Conservation (phyloP, 2,797 vertebrate genomes). For the Alfaro cultratus region DNA sequence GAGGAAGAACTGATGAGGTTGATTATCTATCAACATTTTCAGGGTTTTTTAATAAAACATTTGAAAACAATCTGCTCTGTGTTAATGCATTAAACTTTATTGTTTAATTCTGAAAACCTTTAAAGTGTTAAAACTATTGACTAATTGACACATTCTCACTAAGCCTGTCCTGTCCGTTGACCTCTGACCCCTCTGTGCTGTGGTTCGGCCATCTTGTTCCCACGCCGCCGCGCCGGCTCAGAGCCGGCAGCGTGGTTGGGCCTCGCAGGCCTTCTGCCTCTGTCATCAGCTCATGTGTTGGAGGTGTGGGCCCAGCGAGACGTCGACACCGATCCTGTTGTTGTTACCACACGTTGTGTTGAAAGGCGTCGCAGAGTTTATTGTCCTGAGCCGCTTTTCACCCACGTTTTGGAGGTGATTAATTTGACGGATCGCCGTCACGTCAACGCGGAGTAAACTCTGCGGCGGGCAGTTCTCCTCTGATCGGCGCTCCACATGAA, state of each 20-base stretch:
- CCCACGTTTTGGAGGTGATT: conserved; percentile 28
- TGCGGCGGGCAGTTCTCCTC: conserved; percentile 18
- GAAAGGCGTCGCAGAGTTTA: conserved; percentile 55
- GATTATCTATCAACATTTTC: background rate
- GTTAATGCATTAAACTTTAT: background rate
- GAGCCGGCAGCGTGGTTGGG: background rate
- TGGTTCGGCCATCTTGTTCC: conserved; percentile 17
- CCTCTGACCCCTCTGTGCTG: conserved; percentile 31
- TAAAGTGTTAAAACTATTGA: background rate
- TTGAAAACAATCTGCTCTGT: background rate
- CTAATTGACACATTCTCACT: background rate
- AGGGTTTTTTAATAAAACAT: background rate
- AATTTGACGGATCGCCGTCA: conserved; percentile 18
- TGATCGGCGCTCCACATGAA: conserved; percentile 23
- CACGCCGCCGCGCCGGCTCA: background rate
- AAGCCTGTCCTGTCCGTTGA: conserved; percentile 7
- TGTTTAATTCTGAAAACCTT: no score
- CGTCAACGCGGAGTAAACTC: conserved; percentile 29
- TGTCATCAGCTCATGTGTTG: conserved; percentile 52
- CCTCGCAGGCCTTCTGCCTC: conserved; percentile 16
- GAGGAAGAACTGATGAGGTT: no score
- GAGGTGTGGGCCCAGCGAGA: conserved; percentile 34
- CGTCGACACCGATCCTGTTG: conserved; percentile 41
- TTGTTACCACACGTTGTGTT: conserved; percentile 48
- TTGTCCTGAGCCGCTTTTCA: conserved; percentile 42